Conservation (phyloP, 2,797 vertebrate genomes). For the Catharus ustulatus region DNA sequence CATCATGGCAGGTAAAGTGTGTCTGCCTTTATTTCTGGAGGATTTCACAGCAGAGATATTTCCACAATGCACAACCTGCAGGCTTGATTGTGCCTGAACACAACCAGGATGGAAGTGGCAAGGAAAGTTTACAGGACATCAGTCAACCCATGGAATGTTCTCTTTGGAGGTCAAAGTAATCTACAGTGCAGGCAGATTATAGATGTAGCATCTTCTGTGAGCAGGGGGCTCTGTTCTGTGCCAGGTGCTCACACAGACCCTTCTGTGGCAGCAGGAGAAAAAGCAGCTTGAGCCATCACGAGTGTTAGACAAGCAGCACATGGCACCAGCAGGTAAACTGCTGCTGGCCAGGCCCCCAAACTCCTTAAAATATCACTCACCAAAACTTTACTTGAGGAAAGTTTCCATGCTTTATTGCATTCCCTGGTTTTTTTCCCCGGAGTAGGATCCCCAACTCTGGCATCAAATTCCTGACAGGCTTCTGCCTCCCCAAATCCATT, state of each 20-base stretch:
- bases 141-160: background rate
- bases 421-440: background rate
- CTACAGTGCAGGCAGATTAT: background rate
- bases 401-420: background rate
- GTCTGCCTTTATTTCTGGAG: background rate
- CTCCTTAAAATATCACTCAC: background rate
- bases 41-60: rapidly evolving
- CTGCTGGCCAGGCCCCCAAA: background rate
- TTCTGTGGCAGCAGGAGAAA: background rate
- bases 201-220: background rate
- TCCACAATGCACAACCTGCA: background rate
- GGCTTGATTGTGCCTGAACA: background rate
- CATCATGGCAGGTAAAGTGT: background rate
- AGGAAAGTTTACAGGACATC: background rate
- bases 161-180: background rate
- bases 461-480: background rate
- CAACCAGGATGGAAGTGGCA: background rate
- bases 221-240: background rate
- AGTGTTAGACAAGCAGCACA: background rate
- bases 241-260: background rate
- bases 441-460: background rate
- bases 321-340: background rate
- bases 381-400: background rate
- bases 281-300: background rate
- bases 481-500: background rate